Base-by-base conservation (phyloP, 2,113 vertebrate species). In the Cheirogaleus medius region DNA sequence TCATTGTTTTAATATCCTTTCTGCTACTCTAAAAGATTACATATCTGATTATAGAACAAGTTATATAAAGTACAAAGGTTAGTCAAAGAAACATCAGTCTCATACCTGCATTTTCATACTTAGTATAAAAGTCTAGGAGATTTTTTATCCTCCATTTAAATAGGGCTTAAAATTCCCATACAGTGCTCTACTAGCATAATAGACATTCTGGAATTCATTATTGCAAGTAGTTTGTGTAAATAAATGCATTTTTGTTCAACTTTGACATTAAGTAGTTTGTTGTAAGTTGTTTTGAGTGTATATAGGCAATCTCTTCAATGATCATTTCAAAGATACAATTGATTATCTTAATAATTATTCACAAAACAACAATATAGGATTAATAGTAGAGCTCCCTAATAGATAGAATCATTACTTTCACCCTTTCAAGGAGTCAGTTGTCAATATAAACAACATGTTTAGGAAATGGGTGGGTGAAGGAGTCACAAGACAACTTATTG, bases 1-100 rank as follows among this genome's bases (percentile, higher is more conserved):
- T 92, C 94, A 94, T 97, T 97, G 96, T 98, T 97, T 95, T 89
- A 95, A 95, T 76, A 94, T 81, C 88, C 95, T 97, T 87, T 81
- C 39, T 66, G 78, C 63, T 52, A 86, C 44, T 95, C 71, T 94
- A 78, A 94, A 92, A 96, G 96, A 96, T 97, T 97, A 71, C 29
- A 80, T 94, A 92, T 95, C 88, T 80, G 91, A 66, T 95, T 97
- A 88, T 92, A 92, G 89, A 97, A 95, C 6, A 80, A 8, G 63
- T 89, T 97, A 80, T 76, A 92, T 88, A 97, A 97, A 97, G 82
- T 63, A 56, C 60, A 96, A 66, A 68, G 15, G 71, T 93, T 90
- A 88, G 54, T 85, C 52, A 94, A 58, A 78, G 81, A 95, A 90
- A 89, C 10, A 92, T 68, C 73, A 71, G 32, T 68, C 76, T 92